Evolutionary conservation across 2,113 vertebrate species (phyloP).

Genomic region (Syngnathoides biaculeatus): DNA sequence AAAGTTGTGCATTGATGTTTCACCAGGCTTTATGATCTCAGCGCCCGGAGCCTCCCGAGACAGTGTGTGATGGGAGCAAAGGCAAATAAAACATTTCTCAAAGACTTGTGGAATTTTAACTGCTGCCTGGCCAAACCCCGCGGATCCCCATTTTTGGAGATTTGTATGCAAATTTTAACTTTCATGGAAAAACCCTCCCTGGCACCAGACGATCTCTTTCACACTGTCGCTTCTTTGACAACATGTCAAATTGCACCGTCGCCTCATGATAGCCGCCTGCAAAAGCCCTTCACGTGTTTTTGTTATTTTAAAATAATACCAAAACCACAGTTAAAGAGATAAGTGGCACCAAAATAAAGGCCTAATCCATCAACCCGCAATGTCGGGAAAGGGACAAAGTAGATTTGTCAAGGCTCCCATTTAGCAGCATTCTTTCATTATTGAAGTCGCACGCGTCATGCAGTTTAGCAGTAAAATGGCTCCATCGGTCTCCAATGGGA

Average conservation of each 20-base stretch:
- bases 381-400: constrained; percentile 62
- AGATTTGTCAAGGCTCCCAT: constrained; percentile 72
- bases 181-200: constrained; percentile 29
- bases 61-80: neutral
- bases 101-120: constrained; percentile 28
- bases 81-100: constrained; percentile 22
- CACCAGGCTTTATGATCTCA: constrained; percentile 34
- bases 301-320: constrained; percentile 67
- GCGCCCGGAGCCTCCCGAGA: constrained; percentile 26
- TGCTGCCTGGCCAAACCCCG: constrained; percentile 16
- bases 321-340: constrained; percentile 54
- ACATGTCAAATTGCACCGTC: constrained; percentile 34
- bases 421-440: constrained; percentile 64
- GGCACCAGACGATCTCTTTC: constrained; percentile 45
- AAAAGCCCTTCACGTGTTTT: constrained; percentile 38
- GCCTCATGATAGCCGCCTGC: constrained; percentile 24
- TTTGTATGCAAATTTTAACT: constrained; percentile 44
- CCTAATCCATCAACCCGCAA: constrained; percentile 60
- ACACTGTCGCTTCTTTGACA: constrained; percentile 43
- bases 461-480: constrained; percentile 60
- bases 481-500: constrained; percentile 59
- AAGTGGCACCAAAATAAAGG: constrained; percentile 67
- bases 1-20: constrained; percentile 25
- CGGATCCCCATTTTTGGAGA: constrained; percentile 19
- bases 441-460: constrained; percentile 56